A percentile compares a stretch with the other conserved stretches of the same genome.
phyloP scores from a whole-genome alignment of 2,113 vertebrate genomes.

The Synodontis membranacea region DNA sequence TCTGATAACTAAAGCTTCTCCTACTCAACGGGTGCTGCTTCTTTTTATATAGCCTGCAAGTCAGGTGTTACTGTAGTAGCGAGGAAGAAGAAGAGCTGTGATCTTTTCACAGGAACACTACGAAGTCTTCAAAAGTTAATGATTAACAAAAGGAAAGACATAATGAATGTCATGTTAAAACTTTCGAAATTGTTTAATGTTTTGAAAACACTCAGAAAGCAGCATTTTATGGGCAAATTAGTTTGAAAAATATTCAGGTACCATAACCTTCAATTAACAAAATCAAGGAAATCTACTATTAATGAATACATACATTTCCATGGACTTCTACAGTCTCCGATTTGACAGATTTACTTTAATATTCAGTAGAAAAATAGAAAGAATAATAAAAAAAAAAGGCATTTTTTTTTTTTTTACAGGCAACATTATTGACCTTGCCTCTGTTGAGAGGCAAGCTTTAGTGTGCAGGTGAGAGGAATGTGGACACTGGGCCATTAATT shows the following conservation, averaged over 20 bases:
- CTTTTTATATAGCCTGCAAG: neutral
- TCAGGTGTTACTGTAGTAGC: neutral
- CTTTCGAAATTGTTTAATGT: neutral
- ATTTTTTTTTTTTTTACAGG: slow-evolving; percentile 18
- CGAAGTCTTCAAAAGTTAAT: neutral
- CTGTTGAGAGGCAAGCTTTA: slow-evolving; percentile 45
- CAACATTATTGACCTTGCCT: slow-evolving; percentile 46
- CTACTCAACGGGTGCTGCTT: neutral
- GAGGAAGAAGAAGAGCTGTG: neutral
- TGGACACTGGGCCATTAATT: slow-evolving; percentile 86
- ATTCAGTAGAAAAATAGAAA: slow-evolving; percentile 10
- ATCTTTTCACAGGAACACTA: neutral
- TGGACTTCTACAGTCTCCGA: neutral
- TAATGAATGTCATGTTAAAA: neutral
- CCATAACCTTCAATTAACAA: neutral
- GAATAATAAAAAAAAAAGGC: slow-evolving; percentile 6
- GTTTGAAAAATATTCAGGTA: neutral
- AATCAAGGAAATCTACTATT: neutral
- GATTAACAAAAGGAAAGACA: neutral
- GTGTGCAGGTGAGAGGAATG: slow-evolving; percentile 73
- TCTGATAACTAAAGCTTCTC: neutral
- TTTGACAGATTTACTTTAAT: slow-evolving; percentile 16
- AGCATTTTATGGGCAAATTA: neutral
- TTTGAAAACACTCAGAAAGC: neutral
- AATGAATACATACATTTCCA: neutral